Percentiles rank a stretch among this genome's conserved stretches.
phyloP scores from a whole-genome alignment of 2,888 invertebrate species.

The Phortica magna region DNA sequence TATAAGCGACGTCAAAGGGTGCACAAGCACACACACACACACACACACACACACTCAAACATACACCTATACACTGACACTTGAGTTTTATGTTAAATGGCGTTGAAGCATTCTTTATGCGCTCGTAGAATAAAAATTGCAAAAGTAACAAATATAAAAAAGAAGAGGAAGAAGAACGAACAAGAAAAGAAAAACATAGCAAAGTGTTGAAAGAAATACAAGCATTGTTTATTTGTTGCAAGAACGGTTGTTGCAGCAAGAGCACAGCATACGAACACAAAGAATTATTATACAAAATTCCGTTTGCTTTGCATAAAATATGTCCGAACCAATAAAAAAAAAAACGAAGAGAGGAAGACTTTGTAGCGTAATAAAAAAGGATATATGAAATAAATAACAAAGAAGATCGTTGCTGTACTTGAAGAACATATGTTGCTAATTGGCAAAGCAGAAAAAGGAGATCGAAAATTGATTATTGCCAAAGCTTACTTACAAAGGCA shows the following conservation, averaged over 20 bases:
- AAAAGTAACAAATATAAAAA: conserved; percentile 6
- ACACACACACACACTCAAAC: background rate
- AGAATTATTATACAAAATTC: background rate
- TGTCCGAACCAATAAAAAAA: background rate
- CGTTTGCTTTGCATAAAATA: background rate
- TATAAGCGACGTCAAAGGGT: background rate
- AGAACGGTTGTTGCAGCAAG: background rate
- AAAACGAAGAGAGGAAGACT: background rate
- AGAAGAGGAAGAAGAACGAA: background rate
- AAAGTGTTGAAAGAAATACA: background rate
- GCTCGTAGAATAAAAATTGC: background rate
- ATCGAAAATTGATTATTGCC: too few relatives aligned
- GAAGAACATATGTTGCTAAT: too few relatives aligned
- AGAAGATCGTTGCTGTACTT: too few relatives aligned
- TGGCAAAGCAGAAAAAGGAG: too few relatives aligned
- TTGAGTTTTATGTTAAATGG: conserved; percentile 26
- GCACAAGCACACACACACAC: background rate
- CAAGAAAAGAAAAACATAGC: background rate
- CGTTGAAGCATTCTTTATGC: conserved; percentile 29
- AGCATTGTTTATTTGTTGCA: background rate
- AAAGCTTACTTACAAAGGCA: too few relatives aligned
- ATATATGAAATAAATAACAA: background rate
- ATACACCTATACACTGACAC: background rate
- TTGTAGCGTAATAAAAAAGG: background rate
- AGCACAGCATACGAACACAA: background rate